Evolutionary conservation across 2,797 vertebrate genomes (phyloP).

Genomic region (Lagocephalus sceleratus): DNA sequence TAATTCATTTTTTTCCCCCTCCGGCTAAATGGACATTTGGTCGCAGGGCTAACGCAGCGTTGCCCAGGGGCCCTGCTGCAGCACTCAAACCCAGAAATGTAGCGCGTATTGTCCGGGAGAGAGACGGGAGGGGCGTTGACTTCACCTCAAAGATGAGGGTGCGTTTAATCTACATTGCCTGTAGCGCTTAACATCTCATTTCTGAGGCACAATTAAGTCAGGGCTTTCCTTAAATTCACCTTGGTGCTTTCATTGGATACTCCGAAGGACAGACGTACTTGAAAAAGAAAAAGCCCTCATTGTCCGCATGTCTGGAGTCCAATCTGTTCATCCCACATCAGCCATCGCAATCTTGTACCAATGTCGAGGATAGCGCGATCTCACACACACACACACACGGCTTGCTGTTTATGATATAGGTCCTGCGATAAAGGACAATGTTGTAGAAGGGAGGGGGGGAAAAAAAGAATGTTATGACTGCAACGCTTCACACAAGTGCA

Average conservation of each 20-base stretch:
- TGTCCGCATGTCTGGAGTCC: background rate
- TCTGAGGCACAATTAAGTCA: too few species aligned
- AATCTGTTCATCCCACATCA: slow-evolving; percentile 18
- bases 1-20: background rate
- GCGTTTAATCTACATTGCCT: too few species aligned
- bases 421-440: background rate
- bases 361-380: slow-evolving; percentile 26
- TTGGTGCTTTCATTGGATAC: background rate
- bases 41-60: background rate
- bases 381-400: background rate
- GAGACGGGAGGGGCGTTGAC: too few species aligned
- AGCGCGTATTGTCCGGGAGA: background rate
- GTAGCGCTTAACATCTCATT: background rate
- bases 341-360: background rate
- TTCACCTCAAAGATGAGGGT: too few species aligned
- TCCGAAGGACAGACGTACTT: background rate
- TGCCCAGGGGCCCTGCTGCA: background rate
- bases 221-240: too few species aligned
- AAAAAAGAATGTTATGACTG: slow-evolving; percentile 34
- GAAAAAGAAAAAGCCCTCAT: slow-evolving; percentile 8
- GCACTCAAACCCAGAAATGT: background rate
- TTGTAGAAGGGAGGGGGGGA: background rate
- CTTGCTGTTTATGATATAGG: background rate
- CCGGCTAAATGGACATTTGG: background rate
- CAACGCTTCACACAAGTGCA: background rate